Evolutionary conservation across 2,888 invertebrate species (phyloP), one percentile per base, ranked within the genome.

Genomic region (Colletes collaris): DNA sequence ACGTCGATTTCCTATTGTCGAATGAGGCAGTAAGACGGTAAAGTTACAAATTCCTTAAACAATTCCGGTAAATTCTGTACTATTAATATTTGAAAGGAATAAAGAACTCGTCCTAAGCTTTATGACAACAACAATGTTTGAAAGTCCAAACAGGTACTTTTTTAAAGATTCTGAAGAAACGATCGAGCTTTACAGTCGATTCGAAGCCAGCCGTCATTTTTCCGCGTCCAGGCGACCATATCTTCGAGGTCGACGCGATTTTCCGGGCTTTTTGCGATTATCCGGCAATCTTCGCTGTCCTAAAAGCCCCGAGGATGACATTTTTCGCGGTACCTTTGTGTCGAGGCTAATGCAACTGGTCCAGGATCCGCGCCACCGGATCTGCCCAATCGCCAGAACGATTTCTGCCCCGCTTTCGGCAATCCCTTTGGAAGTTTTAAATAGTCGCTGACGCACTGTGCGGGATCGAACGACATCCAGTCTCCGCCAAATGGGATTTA

Each of bases 181-280:
- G 60, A 53, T 73, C 64, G 53, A 76, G 74, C 66, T 66, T 76
- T 74, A 74, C 55, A 66, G 60, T 37, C 35, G 67, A 8, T 13
- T n/a, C 46, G 11, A 19, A 35, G 44, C 55, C n/a, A 13, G 46
- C 16, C 62, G 40, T 64, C 46, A 40, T 66, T 66, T 37, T 19
- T 37, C 10, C 4, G 55, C 50, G 40, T 66, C 60, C 44, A 55
- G 52, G 5, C 62, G 62, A 75, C n/a, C 56, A 63, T 77, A 55
- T 59, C 76, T 64, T 77, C 59, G 64, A 65, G 69, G 69, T 64
- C 69, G 69, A 44, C 58, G 74, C 69, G 65, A 77, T 76, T 69
- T 60, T 27, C 53, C 55, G 50, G 44, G 44, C 63, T 76, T 74
- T 77, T 68, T 60, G 44, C 44, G 68, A 59, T 16, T n/a, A 19